These are phyloP conservation scores for Rhodophaea formosa DNA, from an alignment of 2,888 invertebrate genomes.

Conservation along the genomic window DNA sequence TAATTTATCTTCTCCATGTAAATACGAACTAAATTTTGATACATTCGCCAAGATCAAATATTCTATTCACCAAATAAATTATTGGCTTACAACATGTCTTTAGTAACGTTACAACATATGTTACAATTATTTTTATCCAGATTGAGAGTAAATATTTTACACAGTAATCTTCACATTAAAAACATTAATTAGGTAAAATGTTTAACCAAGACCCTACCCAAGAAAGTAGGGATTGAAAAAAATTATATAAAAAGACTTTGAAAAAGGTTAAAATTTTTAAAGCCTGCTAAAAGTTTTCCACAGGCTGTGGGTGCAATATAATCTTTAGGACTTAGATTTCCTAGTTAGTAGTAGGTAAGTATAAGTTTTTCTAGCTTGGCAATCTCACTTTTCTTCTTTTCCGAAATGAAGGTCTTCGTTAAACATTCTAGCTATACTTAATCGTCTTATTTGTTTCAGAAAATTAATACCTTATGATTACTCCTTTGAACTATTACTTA, in stretches of 20 bases:
- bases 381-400: too few relatives aligned
- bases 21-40: constrained; percentile 15
- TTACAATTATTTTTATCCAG: constrained; percentile 1
- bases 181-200: not conserved
- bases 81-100: not conserved
- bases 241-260: too few relatives aligned
- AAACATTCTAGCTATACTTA: not conserved
- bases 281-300: too few relatives aligned
- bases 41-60: not conserved
- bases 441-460: not conserved
- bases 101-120: not conserved
- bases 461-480: not conserved
- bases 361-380: too few relatives aligned
- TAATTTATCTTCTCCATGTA: constrained; percentile 20
- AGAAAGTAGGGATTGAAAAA: too few relatives aligned
- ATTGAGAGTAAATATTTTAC: constrained; percentile 12
- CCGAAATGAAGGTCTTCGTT: too few relatives aligned
- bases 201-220: too few relatives aligned
- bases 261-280: too few relatives aligned
- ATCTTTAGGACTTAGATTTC: too few relatives aligned
- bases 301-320: too few relatives aligned
- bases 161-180: not conserved
- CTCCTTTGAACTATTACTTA: not conserved
- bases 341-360: too few relatives aligned
- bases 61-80: not conserved